These are phyloP conservation scores for Natator depressus DNA, from an alignment of 2,113 vertebrate genomes.

Conservation along the genomic window DNA sequence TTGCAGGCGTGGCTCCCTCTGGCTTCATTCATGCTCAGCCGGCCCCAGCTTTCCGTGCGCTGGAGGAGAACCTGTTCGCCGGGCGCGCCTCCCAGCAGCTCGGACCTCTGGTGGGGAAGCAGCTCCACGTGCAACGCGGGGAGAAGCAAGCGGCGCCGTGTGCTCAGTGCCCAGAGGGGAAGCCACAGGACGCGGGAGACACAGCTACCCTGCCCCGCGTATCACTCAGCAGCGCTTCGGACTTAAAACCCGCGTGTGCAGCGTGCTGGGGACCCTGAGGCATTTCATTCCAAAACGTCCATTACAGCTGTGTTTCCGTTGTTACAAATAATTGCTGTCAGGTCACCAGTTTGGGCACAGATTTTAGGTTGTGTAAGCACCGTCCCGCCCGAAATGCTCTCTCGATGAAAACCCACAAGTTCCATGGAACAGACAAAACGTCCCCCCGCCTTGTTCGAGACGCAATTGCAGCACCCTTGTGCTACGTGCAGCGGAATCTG, in stretches of 20 bases:
- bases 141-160: no score
- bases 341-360: not conserved
- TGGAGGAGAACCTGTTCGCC: not conserved
- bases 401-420: not conserved
- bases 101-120: not conserved
- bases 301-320: not conserved
- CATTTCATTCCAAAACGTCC: no score
- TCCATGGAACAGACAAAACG: not conserved
- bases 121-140: no score
- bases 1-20: not conserved
- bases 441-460: not conserved
- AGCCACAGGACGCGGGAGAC: no score
- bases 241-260: no score
- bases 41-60: not conserved
- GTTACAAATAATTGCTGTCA: not conserved
- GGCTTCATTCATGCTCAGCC: not conserved
- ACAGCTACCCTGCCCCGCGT: not conserved
- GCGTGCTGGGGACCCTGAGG: no score
- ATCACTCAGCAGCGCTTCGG: not conserved
- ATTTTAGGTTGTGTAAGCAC: not conserved
- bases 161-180: no score
- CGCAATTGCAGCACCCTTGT: not conserved
- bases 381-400: not conserved
- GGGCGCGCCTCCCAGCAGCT: not conserved
- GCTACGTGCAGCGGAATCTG: not conserved